Conservation (phyloP, 1,140 invertebrate genomes). For the Steinernema khuongi region DNA sequence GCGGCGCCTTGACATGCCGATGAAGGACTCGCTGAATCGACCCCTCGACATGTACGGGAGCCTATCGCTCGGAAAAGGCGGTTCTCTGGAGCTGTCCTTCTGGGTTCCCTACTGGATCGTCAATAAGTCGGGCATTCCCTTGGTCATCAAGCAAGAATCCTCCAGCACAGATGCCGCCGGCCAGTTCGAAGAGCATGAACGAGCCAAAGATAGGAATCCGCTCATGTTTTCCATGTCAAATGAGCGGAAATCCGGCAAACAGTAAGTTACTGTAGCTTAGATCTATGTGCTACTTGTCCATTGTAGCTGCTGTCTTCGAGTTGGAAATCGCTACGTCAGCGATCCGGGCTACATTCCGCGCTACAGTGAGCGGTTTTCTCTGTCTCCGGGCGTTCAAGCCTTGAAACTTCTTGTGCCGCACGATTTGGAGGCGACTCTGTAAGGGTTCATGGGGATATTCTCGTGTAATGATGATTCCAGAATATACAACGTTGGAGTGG, state of each 20-base stretch:
- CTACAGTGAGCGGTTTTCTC: constrained; percentile 66
- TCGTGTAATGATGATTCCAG: constrained; percentile 43
- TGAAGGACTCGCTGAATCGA: constrained; percentile 70
- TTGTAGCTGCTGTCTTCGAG: constrained; percentile 65
- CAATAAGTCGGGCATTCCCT: constrained; percentile 84
- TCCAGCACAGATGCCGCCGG: constrained; percentile 74
- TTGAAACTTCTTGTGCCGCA: constrained; percentile 68
- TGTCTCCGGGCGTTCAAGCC: constrained; percentile 71
- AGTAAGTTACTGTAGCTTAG: constrained; percentile 12
- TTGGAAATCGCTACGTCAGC: constrained; percentile 66
- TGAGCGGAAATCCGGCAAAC: constrained; percentile 58
- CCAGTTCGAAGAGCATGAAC: constrained; percentile 87
- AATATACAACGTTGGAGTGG: constrained; percentile 72
- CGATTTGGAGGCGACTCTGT: constrained; percentile 67
- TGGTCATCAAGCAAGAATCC: constrained; percentile 85
- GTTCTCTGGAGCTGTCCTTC: constrained; percentile 69
- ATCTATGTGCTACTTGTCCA: constrained; percentile 22
- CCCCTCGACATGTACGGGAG: constrained; percentile 71
- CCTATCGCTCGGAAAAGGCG: constrained; percentile 63
- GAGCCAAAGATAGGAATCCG: constrained; percentile 82
- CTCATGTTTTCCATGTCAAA: constrained; percentile 87
- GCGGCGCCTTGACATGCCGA: constrained; percentile 59
- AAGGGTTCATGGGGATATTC: constrained; percentile 35
- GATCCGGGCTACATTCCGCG: constrained; percentile 46
- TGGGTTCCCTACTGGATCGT: constrained; percentile 87